A percentile compares a stretch with the other conserved stretches of the same genome.
These are phyloP conservation scores for Polietes domitor DNA, from an alignment of 2,888 invertebrate genomes.

Conservation along the genomic window DNA sequence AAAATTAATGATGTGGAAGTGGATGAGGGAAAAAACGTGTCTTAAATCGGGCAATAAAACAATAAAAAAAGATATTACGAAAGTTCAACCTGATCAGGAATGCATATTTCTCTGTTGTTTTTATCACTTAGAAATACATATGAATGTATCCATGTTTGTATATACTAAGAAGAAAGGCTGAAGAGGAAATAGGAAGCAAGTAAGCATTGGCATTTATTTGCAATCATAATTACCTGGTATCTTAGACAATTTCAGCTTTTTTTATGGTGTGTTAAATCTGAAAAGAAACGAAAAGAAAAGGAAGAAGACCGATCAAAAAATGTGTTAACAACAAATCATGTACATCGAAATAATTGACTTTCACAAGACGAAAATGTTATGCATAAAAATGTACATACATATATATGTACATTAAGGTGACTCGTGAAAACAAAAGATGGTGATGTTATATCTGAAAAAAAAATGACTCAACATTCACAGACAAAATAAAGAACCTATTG, in stretches of 20 bases:
- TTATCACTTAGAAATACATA: no score
- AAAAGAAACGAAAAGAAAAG: slow-evolving; percentile 38
- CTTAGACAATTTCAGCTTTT: slow-evolving; percentile 38
- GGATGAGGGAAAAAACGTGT: not conserved
- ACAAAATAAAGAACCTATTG: no score
- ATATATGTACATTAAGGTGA: not conserved
- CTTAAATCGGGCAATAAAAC: not conserved
- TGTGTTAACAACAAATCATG: slow-evolving; percentile 28
- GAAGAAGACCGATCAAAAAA: slow-evolving; percentile 14
- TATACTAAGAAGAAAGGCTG: not conserved
- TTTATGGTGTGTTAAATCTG: slow-evolving; percentile 45
- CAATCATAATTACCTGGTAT: slow-evolving; percentile 50
- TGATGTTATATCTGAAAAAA: no score
- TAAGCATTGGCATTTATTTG: slow-evolving; percentile 28
- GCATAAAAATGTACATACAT: not conserved
- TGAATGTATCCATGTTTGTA: no score
- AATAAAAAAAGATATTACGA: not conserved
- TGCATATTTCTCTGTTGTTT: no score
- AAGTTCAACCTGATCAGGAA: slow-evolving; percentile 35
- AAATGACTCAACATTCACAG: no score
- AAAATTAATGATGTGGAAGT: not conserved
- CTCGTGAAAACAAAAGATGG: no score
- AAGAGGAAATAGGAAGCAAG: slow-evolving; percentile 63
- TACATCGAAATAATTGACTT: slow-evolving; percentile 51
- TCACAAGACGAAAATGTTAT: slow-evolving; percentile 38